Percentiles rank a stretch among this genome's conserved stretches.
Evolutionary conservation across 2,113 vertebrate species (phyloP).

Genomic region (Poecile atricapillus): DNA sequence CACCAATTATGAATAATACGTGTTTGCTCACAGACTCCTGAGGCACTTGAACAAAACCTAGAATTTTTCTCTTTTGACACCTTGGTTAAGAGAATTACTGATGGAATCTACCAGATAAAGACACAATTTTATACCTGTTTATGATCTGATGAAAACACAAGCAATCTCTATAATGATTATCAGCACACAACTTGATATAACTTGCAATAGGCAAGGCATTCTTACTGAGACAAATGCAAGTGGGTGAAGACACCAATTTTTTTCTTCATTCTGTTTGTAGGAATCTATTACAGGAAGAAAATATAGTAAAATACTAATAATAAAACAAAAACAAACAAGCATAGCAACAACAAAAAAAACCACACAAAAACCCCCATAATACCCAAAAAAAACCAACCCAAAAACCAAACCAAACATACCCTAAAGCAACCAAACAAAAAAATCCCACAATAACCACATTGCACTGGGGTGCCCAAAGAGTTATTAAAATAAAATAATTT

Average conservation of each 20-base stretch:
- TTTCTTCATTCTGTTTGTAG: neutral
- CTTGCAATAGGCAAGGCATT: neutral
- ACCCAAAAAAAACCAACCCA: neutral
- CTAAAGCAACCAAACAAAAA: neutral
- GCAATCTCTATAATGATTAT: rapidly evolving
- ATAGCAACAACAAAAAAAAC: neutral
- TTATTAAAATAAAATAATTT: neutral
- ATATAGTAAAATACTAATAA: neutral
- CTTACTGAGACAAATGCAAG: neutral
- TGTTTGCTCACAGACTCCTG: neutral
- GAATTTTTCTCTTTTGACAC: neutral
- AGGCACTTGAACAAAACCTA: neutral
- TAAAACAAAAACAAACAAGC: neutral
- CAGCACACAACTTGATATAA: neutral
- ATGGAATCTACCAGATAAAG: neutral
- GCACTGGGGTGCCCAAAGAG: neutral
- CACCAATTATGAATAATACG: neutral
- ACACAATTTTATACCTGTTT: neutral
- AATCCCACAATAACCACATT: neutral
- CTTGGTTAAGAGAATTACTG: neutral
- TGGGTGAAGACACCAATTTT: neutral
- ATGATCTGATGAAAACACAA: neutral
- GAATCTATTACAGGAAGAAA: neutral
- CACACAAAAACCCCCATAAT: neutral
- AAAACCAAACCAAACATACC: neutral